Evolutionary conservation across 1,140 invertebrate species (phyloP).

Genomic region (Wiebesia pumilae): DNA sequence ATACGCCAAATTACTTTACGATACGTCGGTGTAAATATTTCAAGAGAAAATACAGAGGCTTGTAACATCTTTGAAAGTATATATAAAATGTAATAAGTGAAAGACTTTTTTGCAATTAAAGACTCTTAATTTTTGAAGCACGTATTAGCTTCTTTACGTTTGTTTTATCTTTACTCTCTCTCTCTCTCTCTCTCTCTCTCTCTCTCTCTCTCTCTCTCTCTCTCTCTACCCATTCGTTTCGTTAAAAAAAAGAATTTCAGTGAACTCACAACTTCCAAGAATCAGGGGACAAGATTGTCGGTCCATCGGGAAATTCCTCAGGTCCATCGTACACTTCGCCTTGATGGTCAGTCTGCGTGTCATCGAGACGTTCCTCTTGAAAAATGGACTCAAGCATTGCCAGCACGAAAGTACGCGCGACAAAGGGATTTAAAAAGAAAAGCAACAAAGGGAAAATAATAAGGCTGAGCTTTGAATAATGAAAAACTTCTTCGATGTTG

Average conservation of each 20-base stretch:
- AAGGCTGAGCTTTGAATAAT: background rate
- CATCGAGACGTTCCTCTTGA: constrained; percentile 63
- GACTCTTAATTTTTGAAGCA: constrained; percentile 34
- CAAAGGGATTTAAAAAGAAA: background rate
- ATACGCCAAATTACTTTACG: background rate
- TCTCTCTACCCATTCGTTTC: background rate
- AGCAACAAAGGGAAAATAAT: background rate
- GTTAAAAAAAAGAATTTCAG: constrained; percentile 46
- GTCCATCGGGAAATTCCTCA: constrained; percentile 98
- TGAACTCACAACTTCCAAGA: constrained; percentile 94
- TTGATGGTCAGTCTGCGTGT: constrained; percentile 93
- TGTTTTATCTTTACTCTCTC: background rate
- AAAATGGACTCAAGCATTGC: constrained; percentile 57
- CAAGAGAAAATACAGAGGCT: background rate
- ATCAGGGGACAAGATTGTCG: constrained; percentile 93
- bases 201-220: background rate
- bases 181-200: constrained; percentile 9
- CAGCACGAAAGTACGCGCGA: constrained; percentile 38
- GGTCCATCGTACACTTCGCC: constrained; percentile 97
- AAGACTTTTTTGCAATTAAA: background rate
- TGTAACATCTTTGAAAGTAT: background rate
- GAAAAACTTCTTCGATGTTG: background rate
- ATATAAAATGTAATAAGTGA: no score
- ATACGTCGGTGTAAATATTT: background rate
- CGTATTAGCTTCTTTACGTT: background rate